Percentiles rank a stretch among this genome's conserved stretches.
These are phyloP conservation scores for Drosophila carrolli DNA, from an alignment of 1,140 invertebrate species.

Conservation along the genomic window DNA sequence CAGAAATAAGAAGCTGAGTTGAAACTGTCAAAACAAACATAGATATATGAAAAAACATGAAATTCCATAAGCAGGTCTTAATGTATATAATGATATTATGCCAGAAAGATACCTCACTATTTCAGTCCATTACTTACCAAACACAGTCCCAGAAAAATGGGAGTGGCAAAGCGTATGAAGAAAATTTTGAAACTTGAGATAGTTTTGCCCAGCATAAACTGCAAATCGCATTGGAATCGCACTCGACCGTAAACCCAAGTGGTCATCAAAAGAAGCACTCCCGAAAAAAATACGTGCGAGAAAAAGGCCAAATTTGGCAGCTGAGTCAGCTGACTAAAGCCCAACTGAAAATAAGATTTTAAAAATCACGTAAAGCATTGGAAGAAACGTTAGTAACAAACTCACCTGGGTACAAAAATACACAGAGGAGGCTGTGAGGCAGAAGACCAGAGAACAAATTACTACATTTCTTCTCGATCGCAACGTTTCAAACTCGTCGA, in stretches of 20 bases:
- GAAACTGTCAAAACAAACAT: slow-evolving; percentile 33
- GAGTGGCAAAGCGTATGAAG: slow-evolving; percentile 73
- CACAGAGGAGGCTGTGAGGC: slow-evolving; percentile 53
- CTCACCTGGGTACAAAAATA: slow-evolving; percentile 78
- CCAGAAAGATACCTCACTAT: too few relatives aligned
- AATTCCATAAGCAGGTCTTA: too few relatives aligned
- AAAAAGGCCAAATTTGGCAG: slow-evolving; percentile 89
- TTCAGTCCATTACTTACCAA: slow-evolving; percentile 42
- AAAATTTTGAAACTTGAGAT: slow-evolving; percentile 85
- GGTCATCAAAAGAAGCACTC: slow-evolving; percentile 89
- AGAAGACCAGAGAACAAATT: slow-evolving; percentile 41
- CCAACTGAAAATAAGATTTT: slow-evolving; percentile 39
- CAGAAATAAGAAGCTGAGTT: slow-evolving; percentile 42
- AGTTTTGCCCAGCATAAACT: slow-evolving; percentile 92
- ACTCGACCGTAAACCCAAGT: slow-evolving; percentile 91
- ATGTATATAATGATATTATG: too few relatives aligned
- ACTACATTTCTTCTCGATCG: slow-evolving; percentile 53
- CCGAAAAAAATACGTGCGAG: slow-evolving; percentile 89
- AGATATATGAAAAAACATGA: too few relatives aligned
- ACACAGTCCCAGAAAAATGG: slow-evolving; percentile 58
- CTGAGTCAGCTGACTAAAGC: slow-evolving; percentile 62
- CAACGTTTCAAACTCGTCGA: slow-evolving; percentile 75
- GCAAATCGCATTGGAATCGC: slow-evolving; percentile 89
- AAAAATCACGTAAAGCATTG: neutral
- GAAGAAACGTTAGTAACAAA: neutral